Conservation (phyloP, 2,797 vertebrate species). For the Bryconaethiops microstoma region DNA sequence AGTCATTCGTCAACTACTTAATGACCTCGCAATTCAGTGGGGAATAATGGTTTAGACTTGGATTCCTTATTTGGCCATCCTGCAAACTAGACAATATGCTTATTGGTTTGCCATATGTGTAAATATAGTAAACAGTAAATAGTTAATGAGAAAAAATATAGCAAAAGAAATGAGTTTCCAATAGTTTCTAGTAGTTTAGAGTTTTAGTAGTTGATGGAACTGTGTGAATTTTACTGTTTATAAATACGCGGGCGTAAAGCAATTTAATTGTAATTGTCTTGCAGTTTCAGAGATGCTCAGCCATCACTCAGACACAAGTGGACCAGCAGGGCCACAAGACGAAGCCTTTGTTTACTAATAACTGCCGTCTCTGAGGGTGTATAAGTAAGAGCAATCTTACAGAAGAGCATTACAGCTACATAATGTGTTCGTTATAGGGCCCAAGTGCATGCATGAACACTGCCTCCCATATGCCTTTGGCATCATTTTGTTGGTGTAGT, state of each 20-base stretch:
- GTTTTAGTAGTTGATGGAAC: too few relatives aligned
- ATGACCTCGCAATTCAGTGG: too few relatives aligned
- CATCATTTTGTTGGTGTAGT: neutral
- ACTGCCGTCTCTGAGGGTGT: neutral
- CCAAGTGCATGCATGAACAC: neutral
- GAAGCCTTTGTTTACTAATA: slow-evolving; percentile 10
- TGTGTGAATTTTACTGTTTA: neutral
- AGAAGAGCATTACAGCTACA: neutral
- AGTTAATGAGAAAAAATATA: too few relatives aligned
- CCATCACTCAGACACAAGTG: slow-evolving; percentile 5
- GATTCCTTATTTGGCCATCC: too few relatives aligned
- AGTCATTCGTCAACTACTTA: too few relatives aligned
- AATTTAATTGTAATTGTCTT: neutral
- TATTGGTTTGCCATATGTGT: too few relatives aligned
- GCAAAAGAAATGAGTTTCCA: too few relatives aligned
- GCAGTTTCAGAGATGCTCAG: too few relatives aligned
- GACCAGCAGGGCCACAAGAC: neutral
- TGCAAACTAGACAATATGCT: too few relatives aligned
- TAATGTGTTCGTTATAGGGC: slow-evolving; percentile 5
- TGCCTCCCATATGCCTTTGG: neutral
- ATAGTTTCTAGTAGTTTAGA: too few relatives aligned
- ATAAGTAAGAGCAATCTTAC: neutral
- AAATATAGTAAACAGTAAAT: too few relatives aligned
- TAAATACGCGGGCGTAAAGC: neutral
- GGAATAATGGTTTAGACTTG: too few relatives aligned